Conservation (phyloP, 1,140 invertebrate species). For the Gonatopus flavifemur region DNA sequence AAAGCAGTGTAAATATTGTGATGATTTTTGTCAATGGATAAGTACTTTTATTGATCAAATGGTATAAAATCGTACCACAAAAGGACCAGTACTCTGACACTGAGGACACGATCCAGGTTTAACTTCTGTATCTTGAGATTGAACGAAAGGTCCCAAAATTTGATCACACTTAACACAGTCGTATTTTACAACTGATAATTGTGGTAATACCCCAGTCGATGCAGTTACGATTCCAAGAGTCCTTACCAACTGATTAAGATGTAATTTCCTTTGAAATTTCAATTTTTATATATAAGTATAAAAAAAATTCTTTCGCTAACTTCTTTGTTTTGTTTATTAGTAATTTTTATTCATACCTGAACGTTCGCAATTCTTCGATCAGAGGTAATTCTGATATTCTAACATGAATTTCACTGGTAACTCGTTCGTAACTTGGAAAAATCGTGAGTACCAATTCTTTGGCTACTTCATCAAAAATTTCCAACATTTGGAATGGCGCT, state of each 20-base stretch:
- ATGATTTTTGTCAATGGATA: not conserved
- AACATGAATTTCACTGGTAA: constrained; percentile 91
- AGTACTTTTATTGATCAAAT: constrained; percentile 8
- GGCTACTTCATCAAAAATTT: constrained; percentile 94
- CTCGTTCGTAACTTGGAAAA: constrained; percentile 94
- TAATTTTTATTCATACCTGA: constrained; percentile 70
- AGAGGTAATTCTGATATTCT: constrained; percentile 93
- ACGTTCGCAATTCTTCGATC: constrained; percentile 93
- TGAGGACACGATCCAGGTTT: constrained; percentile 96
- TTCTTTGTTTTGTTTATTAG: not conserved
- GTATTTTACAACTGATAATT: constrained; percentile 94
- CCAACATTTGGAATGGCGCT: constrained; percentile 93
- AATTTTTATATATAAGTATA: constrained; percentile 23
- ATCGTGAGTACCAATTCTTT: constrained; percentile 93
- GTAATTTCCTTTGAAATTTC: constrained; percentile 85
- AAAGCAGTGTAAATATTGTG: constrained; percentile 5
- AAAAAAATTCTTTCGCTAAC: constrained; percentile 14
- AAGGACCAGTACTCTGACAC: constrained; percentile 96
- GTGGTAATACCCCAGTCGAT: constrained; percentile 93
- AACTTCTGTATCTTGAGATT: constrained; percentile 90
- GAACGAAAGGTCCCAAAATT: constrained; percentile 93
- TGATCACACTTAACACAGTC: constrained; percentile 97
- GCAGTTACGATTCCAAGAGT: constrained; percentile 95
- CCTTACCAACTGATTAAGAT: constrained; percentile 93
- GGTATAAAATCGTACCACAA: constrained; percentile 69